Percentiles rank a stretch among this genome's conserved stretches.
Evolutionary conservation across 2,888 invertebrate genomes (phyloP).

Genomic region (Villa cingulata): DNA sequence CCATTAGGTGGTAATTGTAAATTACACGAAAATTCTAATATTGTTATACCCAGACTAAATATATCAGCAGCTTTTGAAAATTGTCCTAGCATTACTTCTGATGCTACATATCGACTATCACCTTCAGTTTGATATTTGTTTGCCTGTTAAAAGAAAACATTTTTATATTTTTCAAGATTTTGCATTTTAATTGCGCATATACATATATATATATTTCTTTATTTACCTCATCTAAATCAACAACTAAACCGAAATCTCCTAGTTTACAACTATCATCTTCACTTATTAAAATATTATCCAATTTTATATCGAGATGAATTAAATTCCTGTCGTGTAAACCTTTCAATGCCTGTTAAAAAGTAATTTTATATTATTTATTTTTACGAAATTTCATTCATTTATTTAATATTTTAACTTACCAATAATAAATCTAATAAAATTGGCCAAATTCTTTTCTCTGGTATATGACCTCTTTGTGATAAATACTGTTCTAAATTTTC

Average conservation of each 20-base stretch:
- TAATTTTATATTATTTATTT: neutral
- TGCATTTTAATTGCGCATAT: neutral
- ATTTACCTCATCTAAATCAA: constrained; percentile 43
- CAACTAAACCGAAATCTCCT: constrained; percentile 60
- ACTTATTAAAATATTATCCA: constrained; percentile 60
- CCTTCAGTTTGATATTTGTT: constrained; percentile 50
- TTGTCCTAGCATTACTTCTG: constrained; percentile 50
- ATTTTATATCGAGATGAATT: constrained; percentile 64
- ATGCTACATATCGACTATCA: constrained; percentile 61
- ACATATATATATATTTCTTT: neutral
- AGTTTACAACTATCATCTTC: constrained; percentile 53
- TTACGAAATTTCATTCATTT: neutral
- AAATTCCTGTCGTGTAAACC: constrained; percentile 53
- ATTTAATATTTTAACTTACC: constrained; percentile 15
- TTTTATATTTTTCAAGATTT: neutral
- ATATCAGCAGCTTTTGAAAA: constrained; percentile 60
- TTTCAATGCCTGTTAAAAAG: constrained; percentile 41
- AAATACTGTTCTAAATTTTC: constrained; percentile 46
- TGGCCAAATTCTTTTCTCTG: constrained; percentile 50
- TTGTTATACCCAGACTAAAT: constrained; percentile 58
- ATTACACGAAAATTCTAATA: constrained; percentile 56
- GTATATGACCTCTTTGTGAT: constrained; percentile 41
- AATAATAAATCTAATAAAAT: constrained; percentile 48
- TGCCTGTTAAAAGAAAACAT: constrained; percentile 26
- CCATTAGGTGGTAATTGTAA: constrained; percentile 55